Evolutionary conservation across 2,888 invertebrate genomes (phyloP), one percentile per base, ranked within the genome.

Genomic region (Syrphus vitripennis): DNA sequence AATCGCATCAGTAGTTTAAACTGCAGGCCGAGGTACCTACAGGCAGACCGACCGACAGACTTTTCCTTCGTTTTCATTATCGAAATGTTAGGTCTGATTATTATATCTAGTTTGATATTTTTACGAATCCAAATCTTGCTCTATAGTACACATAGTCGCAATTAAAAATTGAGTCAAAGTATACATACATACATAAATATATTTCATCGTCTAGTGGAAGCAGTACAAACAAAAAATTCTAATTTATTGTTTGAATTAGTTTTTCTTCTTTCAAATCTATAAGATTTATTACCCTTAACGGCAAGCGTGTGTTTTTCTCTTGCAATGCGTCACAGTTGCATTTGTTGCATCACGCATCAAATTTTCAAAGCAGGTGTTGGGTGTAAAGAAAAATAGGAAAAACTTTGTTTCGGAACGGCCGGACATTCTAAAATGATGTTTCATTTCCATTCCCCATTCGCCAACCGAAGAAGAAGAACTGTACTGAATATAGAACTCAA

Each of bases 281-380:
- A 70, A 75, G 84, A 84, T 84, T 84, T 81, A 81, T 81, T 69
- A 61, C 53, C 24, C 48, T 42, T 6, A 4, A 26, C 1, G 7
- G 45, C 19, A 19, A 16, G 40, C 40, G 65, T 31, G 40, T 61
- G 40, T 61, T n/a, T 34, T 37, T 10, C 29, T 48, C 40, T 48
- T 61, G 40, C 42, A 24, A 63, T 42, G 31, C 74, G 67, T 84
- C 76, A 72, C 37, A 80, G 71, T 80, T 84, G 79, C 76, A 84
- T 80, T 70, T 59, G 65, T 76, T 80, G 67, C 67, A 76, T 80
- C 74, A 65, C 69, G 57, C 42, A 55, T 74, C 69, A 80, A 53
- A 74, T 74, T 82, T 70, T 37, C 77, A 12, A 40, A 82, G 61
- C 86, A 86, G 81, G 81, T 86, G 86, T 59, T 77, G 69, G 55